Evolutionary conservation across 2,888 invertebrate genomes (phyloP).

Genomic region (Sturmia bella): DNA sequence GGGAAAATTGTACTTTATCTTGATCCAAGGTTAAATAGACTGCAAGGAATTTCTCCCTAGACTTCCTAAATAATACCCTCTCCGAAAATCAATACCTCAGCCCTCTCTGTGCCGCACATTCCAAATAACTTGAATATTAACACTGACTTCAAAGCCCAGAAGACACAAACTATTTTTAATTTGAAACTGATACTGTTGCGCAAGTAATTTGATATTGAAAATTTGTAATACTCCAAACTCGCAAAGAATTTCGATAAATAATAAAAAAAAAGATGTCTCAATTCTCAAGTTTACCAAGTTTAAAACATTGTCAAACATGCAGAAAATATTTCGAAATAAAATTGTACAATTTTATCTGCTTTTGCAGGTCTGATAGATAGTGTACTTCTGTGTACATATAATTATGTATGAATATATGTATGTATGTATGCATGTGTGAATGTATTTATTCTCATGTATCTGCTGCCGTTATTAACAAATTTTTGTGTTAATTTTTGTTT

Average conservation of each 20-base stretch:
- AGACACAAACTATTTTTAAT: constrained; percentile 9
- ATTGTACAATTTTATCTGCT: background rate
- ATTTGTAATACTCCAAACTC: constrained; percentile 32
- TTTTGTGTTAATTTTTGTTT: constrained; percentile 39
- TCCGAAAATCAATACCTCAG: no score
- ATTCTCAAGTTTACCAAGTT: constrained; percentile 53
- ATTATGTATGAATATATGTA: background rate
- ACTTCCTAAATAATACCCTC: no score
- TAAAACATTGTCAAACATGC: constrained; percentile 45
- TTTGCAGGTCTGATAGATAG: background rate
- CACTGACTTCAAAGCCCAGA: background rate
- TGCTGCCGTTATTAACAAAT: constrained; percentile 28
- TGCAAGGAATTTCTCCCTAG: no score
- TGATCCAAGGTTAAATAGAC: no score
- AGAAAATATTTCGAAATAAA: constrained; percentile 42
- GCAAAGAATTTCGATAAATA: constrained; percentile 21
- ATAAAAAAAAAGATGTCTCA: constrained; percentile 24
- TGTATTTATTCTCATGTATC: background rate
- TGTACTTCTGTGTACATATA: no score
- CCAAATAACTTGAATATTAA: background rate
- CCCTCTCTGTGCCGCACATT: background rate
- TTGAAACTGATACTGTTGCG: constrained; percentile 33
- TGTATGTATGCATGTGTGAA: background rate
- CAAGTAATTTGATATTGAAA: constrained; percentile 55
- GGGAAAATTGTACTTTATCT: no score